phyloP scores from a whole-genome alignment of 53 echinoderm and acorn worm species.

The Arbacia lixula region DNA sequence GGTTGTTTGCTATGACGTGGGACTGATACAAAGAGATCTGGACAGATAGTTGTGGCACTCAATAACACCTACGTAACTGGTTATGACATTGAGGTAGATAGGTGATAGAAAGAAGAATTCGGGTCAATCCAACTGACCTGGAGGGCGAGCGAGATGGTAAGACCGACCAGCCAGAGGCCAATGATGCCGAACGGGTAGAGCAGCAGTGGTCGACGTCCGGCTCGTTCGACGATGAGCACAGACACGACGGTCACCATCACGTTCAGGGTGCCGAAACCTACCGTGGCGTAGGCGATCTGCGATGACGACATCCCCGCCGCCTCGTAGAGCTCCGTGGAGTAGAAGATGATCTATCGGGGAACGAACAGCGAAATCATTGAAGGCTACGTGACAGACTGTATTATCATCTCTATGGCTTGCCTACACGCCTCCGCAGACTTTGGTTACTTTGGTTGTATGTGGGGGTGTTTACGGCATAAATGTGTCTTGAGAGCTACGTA shows the following conservation, averaged over 20 bases:
- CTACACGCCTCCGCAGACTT: no score
- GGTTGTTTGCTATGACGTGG: no score
- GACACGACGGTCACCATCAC: conserved; percentile 83
- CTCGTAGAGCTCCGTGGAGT: conserved; percentile 78
- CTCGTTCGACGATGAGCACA: conserved; percentile 79
- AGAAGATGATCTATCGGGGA: conserved; percentile 81
- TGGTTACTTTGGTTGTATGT: no score
- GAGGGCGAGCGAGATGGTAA: conserved; percentile 82
- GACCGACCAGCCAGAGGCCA: conserved; percentile 62
- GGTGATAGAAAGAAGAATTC: no score
- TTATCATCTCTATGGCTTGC: no score
- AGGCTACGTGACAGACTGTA: no score
- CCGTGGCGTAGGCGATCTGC: conserved; percentile 79
- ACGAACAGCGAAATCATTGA: background rate
- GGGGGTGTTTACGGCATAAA: no score
- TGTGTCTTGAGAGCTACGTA: no score
- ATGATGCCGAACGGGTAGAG: conserved; percentile 74
- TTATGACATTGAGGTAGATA: no score
- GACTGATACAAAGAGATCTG: no score
- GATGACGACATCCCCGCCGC: conserved; percentile 66
- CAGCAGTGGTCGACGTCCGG: conserved; percentile 75
- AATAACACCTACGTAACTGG: no score
- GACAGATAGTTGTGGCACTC: no score
- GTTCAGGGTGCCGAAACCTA: conserved; percentile 84
- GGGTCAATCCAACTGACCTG: conserved; percentile 85